phyloP scores from a whole-genome alignment of 2,888 invertebrate genomes.

The Galeopsomyia nigrocyanea region DNA sequence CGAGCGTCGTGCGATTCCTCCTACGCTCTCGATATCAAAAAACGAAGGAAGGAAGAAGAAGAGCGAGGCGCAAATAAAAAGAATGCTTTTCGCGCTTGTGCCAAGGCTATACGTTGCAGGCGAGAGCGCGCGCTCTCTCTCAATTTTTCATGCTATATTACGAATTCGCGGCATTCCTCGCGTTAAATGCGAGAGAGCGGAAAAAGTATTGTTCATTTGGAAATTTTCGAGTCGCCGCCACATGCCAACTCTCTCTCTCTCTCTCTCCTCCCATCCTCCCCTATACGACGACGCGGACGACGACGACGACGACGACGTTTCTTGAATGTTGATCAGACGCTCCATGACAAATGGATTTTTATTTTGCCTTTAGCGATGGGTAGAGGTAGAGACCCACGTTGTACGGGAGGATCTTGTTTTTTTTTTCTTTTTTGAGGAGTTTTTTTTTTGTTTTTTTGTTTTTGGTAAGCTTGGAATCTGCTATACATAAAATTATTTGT shows the following conservation, averaged over 20 bases:
- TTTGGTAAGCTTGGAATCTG: no score
- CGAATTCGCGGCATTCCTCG: constrained; percentile 39
- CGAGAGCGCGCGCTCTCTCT: constrained; percentile 6
- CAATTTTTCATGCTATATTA: constrained; percentile 41
- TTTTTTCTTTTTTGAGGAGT: no score
- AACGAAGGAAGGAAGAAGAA: neutral
- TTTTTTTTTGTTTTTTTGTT: no score
- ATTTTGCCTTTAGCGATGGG: neutral
- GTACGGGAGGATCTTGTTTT: no score
- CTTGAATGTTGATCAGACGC: no score
- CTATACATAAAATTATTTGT: no score
- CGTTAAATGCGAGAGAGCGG: neutral
- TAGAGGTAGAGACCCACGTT: neutral
- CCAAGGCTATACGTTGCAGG: constrained; percentile 16
- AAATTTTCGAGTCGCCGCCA: neutral
- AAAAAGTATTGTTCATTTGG: constrained; percentile 29
- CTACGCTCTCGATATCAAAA: constrained; percentile 23
- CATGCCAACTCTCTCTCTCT: neutral
- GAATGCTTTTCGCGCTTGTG: neutral
- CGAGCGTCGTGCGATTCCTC: no score
- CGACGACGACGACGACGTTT: no score
- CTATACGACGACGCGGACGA: neutral
- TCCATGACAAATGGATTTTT: neutral
- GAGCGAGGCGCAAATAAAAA: neutral
- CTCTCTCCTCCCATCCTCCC: no score